Evolutionary conservation across 2,113 vertebrate genomes (phyloP), one percentile per base, ranked within the genome.

Genomic region (Cyanoderma ruficeps): DNA sequence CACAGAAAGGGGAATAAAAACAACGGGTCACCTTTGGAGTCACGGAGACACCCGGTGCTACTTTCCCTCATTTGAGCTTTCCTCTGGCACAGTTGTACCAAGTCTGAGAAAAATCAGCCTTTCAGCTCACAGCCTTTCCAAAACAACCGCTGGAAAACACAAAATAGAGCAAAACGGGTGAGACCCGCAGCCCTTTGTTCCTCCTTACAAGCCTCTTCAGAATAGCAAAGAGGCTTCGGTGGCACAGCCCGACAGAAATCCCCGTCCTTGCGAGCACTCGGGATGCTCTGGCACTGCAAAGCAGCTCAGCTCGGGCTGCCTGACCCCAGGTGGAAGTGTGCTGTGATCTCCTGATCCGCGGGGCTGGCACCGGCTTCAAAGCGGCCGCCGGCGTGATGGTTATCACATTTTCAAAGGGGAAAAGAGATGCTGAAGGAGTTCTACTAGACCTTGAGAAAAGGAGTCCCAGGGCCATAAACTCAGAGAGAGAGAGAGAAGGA

Each of bases 271-370:
- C 80, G 52, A 78, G 72, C 21, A 4, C 67, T 90, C 28, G 2
- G 76, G 83, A 78, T 78, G 84, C 85, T 90, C 23, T 20, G 93
- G 69, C 49, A 7, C 57, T 50, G 83, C 67, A 80, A 20, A 95
- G 86, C 93, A 78, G 92, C 88, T 90, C 61, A 27, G 64, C 57
- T 30, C 31, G 2, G 25, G 20, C 85, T 68, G 64, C 86, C 87
- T 93, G 74, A 92, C 78, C 95, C 87, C 87, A 27, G 83, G 95
- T 96, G 94, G 67, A 42, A 81, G 80, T 41, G 60, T 7, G 90
- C 94, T 93, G 71, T 90, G 92, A 95, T 96, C 90, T 94, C 76
- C 85, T 75, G 60, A 75, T 92, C 93, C 33, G 83, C 88, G 33
- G 88, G 76, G 86, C 15, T 90, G 85, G 76, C 76, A 68, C 56